Evolutionary conservation across 2,113 vertebrate species (phyloP).

Genomic region (Talpa occidentalis): DNA sequence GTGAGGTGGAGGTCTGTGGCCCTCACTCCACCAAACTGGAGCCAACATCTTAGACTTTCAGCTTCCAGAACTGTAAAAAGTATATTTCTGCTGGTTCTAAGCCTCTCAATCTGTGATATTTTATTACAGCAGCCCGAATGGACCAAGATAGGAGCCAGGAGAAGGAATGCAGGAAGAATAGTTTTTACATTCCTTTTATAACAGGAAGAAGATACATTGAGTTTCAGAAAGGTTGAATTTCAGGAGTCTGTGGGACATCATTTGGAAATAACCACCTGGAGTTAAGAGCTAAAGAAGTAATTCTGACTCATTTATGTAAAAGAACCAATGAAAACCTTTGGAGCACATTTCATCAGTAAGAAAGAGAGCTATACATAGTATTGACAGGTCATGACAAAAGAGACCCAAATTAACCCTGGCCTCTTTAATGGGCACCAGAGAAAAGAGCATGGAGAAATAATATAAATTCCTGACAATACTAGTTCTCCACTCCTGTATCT

Average conservation of each 20-base stretch:
- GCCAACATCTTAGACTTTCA: not conserved
- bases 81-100: not conserved
- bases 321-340: not conserved
- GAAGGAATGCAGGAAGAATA: not conserved
- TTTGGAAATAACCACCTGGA: not conserved
- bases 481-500: not conserved
- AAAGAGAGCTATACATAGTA: not conserved
- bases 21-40: not conserved
- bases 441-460: slow-evolving; percentile 17
- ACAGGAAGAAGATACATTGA: not conserved
- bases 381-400: not conserved
- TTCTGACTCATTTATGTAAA: not conserved
- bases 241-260: not conserved
- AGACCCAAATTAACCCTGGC: not conserved
- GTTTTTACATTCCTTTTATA: not conserved
- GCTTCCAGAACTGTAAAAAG: not conserved
- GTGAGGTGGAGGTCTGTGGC: not conserved
- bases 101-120: not conserved
- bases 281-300: not conserved
- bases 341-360: not conserved
- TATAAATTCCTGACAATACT: not conserved
- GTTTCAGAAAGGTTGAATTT: not conserved
- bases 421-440: not conserved
- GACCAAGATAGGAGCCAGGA: not conserved
- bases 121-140: not conserved